phyloP scores from a whole-genome alignment of 2,797 vertebrate species.

The Crenuchus spilurus region DNA sequence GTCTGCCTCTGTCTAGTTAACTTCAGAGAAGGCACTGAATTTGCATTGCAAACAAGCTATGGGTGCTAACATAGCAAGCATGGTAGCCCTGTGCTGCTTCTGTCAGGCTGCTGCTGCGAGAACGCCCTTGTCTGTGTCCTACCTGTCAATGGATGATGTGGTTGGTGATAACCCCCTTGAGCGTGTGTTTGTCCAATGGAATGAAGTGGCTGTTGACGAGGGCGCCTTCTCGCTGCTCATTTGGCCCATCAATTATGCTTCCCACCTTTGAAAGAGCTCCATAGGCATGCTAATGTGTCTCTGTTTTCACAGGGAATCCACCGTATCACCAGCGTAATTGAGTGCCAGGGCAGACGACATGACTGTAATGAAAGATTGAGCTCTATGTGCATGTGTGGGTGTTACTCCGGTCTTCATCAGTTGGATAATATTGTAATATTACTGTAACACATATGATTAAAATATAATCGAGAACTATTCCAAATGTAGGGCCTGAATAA shows the following conservation, averaged over 20 bases:
- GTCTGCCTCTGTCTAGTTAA: constrained; percentile 11
- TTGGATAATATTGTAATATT: not conserved
- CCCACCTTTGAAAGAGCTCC: constrained; percentile 13
- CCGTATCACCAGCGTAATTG: constrained; percentile 32
- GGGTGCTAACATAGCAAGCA: not conserved
- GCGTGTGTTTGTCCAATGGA: constrained; percentile 26
- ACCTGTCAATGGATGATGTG: constrained; percentile 27
- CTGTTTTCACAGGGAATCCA: constrained; percentile 35
- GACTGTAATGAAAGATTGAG: constrained; percentile 21
- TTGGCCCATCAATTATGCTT: constrained; percentile 20
- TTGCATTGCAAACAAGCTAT: constrained; percentile 10
- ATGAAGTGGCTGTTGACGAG: constrained; percentile 8
- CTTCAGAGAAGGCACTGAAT: not conserved
- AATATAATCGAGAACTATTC: too few relatives aligned
- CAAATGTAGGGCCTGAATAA: too few relatives aligned
- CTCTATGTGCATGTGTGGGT: constrained; percentile 1
- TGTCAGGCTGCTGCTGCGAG: constrained; percentile 3
- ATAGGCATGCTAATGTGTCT: constrained; percentile 31
- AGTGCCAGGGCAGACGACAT: constrained; percentile 16
- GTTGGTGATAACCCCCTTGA: constrained; percentile 25
- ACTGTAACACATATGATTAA: not conserved
- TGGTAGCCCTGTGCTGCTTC: constrained; percentile 10
- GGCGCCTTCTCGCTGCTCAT: constrained; percentile 16
- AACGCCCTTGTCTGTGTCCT: constrained; percentile 26
- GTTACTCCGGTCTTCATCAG: not conserved